phyloP scores from a whole-genome alignment of 2,113 vertebrate genomes.

The Chloroceryle aenea region DNA sequence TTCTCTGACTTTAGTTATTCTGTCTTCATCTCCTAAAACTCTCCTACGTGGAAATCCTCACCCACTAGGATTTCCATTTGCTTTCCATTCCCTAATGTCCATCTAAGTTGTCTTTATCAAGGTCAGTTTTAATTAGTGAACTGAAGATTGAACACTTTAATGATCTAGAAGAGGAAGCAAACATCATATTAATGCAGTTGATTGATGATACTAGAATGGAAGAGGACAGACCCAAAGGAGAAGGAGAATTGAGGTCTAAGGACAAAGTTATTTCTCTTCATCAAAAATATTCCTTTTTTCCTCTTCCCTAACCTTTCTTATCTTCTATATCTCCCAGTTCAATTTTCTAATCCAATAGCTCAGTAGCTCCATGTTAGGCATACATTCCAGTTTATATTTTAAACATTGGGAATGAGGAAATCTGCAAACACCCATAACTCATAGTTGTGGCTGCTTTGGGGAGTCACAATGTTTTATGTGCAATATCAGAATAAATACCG shows the following conservation, averaged over 20 bases:
- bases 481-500: no score
- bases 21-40: neutral
- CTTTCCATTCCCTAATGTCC: neutral
- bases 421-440: no score
- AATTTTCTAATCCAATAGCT: neutral
- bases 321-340: neutral
- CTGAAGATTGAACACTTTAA: neutral
- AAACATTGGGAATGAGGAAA: no score
- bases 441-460: no score
- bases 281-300: neutral
- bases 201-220: neutral
- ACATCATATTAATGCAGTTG: neutral
- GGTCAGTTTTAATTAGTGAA: slow-evolving; percentile 8
- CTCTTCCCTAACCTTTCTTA: neutral
- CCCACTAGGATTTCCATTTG: neutral
- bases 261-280: neutral
- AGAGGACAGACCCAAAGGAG: neutral
- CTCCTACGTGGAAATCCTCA: neutral
- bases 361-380: neutral
- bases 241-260: neutral
- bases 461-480: no score
- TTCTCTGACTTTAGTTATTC: neutral
- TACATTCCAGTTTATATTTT: neutral
- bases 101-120: neutral
- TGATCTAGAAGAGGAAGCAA: neutral